phyloP scores from a whole-genome alignment of 2,797 vertebrate species.

The Thripadectes ignobilis region DNA sequence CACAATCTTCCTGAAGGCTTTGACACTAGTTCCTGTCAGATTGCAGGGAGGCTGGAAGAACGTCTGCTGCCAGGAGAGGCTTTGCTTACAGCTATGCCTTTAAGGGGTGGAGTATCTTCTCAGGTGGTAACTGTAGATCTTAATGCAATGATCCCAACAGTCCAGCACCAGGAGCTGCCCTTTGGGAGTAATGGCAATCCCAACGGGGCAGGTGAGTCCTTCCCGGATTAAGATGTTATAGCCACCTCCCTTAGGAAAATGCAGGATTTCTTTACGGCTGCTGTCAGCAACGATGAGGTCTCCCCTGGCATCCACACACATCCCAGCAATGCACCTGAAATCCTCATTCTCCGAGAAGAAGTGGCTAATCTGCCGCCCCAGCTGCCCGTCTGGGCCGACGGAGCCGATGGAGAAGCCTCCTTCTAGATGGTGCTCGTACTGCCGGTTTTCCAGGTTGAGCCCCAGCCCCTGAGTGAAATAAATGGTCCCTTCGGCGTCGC shows the following conservation, averaged over 20 bases:
- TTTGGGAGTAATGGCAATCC: slow-evolving; percentile 93
- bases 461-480: slow-evolving; percentile 97
- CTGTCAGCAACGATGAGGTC: slow-evolving; percentile 96
- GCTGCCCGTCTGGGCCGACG: slow-evolving; percentile 88
- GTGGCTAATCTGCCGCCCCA: slow-evolving; percentile 94
- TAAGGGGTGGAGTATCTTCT: slow-evolving; percentile 84
- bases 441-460: slow-evolving; percentile 92
- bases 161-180: slow-evolving; percentile 95
- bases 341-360: slow-evolving; percentile 96
- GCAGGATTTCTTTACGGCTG: slow-evolving; percentile 92
- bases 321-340: slow-evolving; percentile 96
- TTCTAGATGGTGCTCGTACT: slow-evolving; percentile 93
- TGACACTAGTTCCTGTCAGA: background rate
- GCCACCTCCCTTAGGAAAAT: slow-evolving; percentile 95
- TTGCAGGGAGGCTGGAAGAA: background rate
- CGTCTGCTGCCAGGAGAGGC: background rate
- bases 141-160: slow-evolving; percentile 98
- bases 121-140: slow-evolving; percentile 94
- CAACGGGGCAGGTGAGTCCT: slow-evolving; percentile 91
- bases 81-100: background rate
- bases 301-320: slow-evolving; percentile 93
- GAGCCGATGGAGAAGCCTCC: slow-evolving; percentile 96
- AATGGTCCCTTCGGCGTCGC: slow-evolving; percentile 89
- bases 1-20: background rate
- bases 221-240: slow-evolving; percentile 91